Evolutionary conservation across 2,797 vertebrate genomes (phyloP), one percentile per base, ranked within the genome.

Genomic region (Dicrostonyx torquatus): DNA sequence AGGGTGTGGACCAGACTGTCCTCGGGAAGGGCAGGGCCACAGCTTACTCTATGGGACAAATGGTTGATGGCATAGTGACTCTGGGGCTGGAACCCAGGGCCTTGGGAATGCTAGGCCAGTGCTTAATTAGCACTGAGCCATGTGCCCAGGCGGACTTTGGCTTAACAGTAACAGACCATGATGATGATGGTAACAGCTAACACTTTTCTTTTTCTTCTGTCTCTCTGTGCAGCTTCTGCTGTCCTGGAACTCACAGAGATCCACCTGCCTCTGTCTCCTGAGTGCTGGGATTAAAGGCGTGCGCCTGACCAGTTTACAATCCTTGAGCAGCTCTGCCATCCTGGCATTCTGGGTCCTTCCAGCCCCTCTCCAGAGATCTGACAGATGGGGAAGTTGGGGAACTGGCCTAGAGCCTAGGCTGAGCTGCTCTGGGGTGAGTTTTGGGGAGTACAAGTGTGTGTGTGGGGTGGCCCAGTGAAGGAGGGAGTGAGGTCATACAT

Each of bases 111-210:
- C 82, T 76, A 50, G 43, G 20, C 60, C 31, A 37, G n/a, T 55
- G 48, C 34, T 72, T 58, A 40, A 22, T 68, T 72, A 43, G n/a
- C 6, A 9, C 24, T 37, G 34, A 72, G 14, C 66, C n/a, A 53
- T 9, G 14, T 6, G 4, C 13, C 34, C 40, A 66, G 58, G 7
- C 2, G 0, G 80, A 83, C n/a, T 62, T 48, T 18, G 48, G 43
- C 14, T n/a, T 14, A 90, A 34, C n/a, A 70, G n/a, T 31, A 17
- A 53, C 1, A 12, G 55, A 37, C 10, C 5, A 5, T 0, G 48
- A 68, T 0, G 5, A 20, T 13, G 8, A 14, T 2, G 82, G 53
- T 1, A 5, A 22, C 40, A n/a, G 8, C 2, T 2, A 13, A 53
- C 37, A 6, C n/a, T 45, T 66, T 31, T 88, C 55, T 50, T 13